phyloP scores from a whole-genome alignment of 2,888 invertebrate species.

The Teinopalpus imperialis region DNA sequence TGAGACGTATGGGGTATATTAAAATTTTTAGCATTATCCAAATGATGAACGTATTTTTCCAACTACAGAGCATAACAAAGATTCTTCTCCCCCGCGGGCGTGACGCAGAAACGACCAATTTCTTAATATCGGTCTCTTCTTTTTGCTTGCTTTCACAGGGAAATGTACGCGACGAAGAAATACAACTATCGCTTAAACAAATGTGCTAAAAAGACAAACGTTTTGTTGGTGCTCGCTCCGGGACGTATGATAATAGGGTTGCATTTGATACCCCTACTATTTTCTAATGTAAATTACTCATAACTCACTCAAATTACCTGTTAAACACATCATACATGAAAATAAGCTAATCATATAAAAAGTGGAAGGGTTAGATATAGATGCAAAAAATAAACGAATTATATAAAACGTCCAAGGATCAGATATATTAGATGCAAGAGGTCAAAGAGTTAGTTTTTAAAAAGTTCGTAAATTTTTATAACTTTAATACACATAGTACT shows the following conservation, averaged over 20 bases:
- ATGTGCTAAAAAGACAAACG: constrained; percentile 81
- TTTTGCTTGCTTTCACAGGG: constrained; percentile 50
- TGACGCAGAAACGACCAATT: constrained; percentile 39
- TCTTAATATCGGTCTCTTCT: constrained; percentile 41
- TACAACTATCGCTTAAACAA: constrained; percentile 74
- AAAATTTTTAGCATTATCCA: constrained; percentile 15
- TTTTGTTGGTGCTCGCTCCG: constrained; percentile 62
- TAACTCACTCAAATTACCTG: constrained; percentile 15
- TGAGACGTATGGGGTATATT: constrained; percentile 22
- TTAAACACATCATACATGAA: too few species aligned
- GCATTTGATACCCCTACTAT: constrained; percentile 53
- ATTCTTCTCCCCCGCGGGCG: constrained; percentile 14
- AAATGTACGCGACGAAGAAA: constrained; percentile 69
- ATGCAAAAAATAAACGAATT: too few species aligned
- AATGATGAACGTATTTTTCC: constrained; percentile 1
- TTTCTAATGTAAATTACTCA: constrained; percentile 18
- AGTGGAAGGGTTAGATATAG: too few species aligned
- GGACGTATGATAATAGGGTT: constrained; percentile 77
- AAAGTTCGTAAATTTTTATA: too few species aligned
- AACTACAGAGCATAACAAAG: constrained; percentile 10
- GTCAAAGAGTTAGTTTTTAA: too few species aligned
- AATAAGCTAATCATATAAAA: too few species aligned
- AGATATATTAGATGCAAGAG: too few species aligned
- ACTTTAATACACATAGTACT: too few species aligned
- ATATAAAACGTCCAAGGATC: too few species aligned